phyloP scores from a whole-genome alignment of 2,888 invertebrate species.

The Apodemia mormo region DNA sequence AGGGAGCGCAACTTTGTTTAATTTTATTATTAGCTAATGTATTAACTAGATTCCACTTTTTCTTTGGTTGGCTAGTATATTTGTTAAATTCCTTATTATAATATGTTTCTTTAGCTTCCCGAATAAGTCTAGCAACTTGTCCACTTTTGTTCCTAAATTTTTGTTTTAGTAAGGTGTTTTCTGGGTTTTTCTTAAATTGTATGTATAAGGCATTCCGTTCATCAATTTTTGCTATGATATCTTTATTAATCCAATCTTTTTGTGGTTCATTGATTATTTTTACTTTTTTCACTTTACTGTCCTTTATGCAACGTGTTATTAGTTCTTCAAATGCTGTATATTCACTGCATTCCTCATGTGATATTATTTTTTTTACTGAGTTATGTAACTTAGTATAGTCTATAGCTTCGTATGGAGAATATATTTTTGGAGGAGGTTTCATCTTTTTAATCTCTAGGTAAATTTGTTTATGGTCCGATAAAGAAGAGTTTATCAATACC shows the following conservation, averaged over 20 bases:
- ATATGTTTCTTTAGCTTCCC: conserved; percentile 13
- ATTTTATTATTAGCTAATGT: conserved; percentile 22
- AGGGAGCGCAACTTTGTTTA: conserved; percentile 19
- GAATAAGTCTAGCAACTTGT: background rate
- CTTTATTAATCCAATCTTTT: too few relatives aligned
- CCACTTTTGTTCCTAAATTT: background rate
- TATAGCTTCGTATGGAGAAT: conserved; percentile 34
- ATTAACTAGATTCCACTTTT: conserved; percentile 26
- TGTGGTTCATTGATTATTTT: conserved; percentile 23
- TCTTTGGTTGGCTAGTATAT: conserved; percentile 18
- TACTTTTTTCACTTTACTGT: conserved; percentile 30
- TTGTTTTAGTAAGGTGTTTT: conserved; percentile 7
- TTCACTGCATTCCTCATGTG: background rate
- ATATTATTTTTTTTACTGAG: background rate
- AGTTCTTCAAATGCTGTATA: conserved; percentile 17
- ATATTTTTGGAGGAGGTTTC: conserved; percentile 24
- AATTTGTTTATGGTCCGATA: too few relatives aligned
- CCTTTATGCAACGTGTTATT: conserved; percentile 6
- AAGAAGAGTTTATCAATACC: too few relatives aligned
- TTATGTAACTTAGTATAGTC: conserved; percentile 26
- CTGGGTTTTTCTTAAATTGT: conserved; percentile 11
- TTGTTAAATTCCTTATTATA: conserved; percentile 15
- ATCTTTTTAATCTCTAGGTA: conserved; percentile 25
- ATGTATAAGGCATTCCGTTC: conserved; percentile 14
- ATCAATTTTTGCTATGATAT: conserved; percentile 27